phyloP scores from a whole-genome alignment of 2,797 vertebrate genomes.

The Sebastes steindachneri region DNA sequence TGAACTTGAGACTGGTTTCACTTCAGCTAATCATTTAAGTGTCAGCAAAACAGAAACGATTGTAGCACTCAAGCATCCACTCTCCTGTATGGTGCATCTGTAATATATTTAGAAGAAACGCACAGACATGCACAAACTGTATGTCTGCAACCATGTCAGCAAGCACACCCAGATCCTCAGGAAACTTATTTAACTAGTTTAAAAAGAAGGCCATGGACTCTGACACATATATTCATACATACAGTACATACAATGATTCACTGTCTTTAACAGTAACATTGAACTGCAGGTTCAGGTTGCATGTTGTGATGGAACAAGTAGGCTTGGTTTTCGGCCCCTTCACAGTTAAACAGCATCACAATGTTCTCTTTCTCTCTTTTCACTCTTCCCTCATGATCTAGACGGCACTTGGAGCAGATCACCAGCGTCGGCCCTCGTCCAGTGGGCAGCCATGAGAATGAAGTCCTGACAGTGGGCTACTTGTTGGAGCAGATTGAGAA shows the following conservation, averaged over 20 bases:
- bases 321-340: neutral
- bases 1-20: neutral
- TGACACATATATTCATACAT: neutral
- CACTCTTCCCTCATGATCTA: slow-evolving; percentile 68
- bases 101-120: neutral
- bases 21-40: neutral
- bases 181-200: neutral
- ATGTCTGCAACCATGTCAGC: neutral
- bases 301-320: neutral
- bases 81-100: neutral
- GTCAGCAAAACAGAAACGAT: neutral
- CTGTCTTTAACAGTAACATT: neutral
- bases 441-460: slow-evolving; percentile 93
- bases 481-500: slow-evolving; percentile 89
- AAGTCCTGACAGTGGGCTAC: slow-evolving; percentile 91
- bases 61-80: neutral
- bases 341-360: neutral
- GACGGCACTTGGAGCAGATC: slow-evolving; percentile 91
- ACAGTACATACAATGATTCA: too few species aligned
- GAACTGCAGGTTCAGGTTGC: too few species aligned
- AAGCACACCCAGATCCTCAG: neutral
- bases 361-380: neutral
- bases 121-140: neutral
- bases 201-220: neutral
- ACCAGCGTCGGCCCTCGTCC: slow-evolving; percentile 92